These are phyloP conservation scores for Phenganax subtilis DNA, from an alignment of 92 coral and sea anemone species.

Conservation along the genomic window DNA sequence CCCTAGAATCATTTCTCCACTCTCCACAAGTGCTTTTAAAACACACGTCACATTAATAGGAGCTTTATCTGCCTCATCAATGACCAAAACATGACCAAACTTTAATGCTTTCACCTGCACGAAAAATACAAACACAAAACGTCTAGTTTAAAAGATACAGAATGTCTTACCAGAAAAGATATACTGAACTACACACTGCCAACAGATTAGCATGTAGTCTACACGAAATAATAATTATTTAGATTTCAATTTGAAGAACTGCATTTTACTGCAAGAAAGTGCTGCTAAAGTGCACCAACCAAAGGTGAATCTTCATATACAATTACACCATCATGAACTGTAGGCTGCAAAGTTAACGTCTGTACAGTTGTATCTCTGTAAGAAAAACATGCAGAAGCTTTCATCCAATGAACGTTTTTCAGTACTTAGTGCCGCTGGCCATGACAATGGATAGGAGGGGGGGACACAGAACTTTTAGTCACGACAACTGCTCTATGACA, in stretches of 20 bases:
- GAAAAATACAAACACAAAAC: background rate
- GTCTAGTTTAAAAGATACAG: too few species aligned
- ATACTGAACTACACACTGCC: too few species aligned
- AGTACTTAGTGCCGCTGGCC: too few species aligned
- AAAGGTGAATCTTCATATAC: conserved; percentile 96
- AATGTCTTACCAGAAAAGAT: too few species aligned
- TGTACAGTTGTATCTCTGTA: conserved; percentile 95
- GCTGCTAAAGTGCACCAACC: conserved; percentile 47
- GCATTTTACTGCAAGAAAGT: background rate
- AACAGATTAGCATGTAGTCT: too few species aligned
- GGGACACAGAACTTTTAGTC: background rate
- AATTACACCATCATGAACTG: conserved; percentile 91
- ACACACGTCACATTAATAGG: conserved; percentile 97
- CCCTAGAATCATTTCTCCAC: conserved; percentile 91
- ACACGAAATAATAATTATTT: too few species aligned
- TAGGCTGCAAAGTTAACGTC: conserved; percentile 93
- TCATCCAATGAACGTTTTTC: background rate
- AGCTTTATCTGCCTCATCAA: conserved; percentile 98
- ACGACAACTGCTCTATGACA: background rate
- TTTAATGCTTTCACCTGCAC: conserved; percentile 93
- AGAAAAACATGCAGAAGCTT: background rate
- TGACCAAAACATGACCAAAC: conserved; percentile 92
- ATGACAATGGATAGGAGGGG: too few species aligned
- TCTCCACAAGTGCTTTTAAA: conserved; percentile 85
- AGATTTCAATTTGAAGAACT: too few species aligned